phyloP scores from a whole-genome alignment of 2,797 vertebrate species.

The Pseudotriccus pelzelni region DNA sequence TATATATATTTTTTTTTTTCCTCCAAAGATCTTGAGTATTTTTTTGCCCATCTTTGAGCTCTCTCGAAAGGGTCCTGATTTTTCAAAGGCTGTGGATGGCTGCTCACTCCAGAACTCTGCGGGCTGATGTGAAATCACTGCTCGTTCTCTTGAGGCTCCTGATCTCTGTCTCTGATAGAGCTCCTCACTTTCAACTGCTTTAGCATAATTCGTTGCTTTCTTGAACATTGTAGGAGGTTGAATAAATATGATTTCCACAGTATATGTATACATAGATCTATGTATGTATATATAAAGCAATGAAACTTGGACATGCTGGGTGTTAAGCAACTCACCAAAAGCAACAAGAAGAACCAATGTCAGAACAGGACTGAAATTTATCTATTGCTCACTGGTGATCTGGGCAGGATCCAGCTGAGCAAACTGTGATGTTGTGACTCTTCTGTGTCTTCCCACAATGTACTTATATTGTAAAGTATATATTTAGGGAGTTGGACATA shows the following conservation, averaged over 20 bases:
- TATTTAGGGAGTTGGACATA: background rate
- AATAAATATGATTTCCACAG: conserved; percentile 56
- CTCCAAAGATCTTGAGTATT: background rate
- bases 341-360: conserved; percentile 44
- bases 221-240: conserved; percentile 61
- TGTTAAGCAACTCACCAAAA: conserved; percentile 41
- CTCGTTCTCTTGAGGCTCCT: background rate
- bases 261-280: conserved; percentile 49
- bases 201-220: conserved; percentile 47
- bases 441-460: conserved; percentile 22
- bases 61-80: background rate
- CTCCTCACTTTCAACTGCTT: conserved; percentile 17
- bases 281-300: conserved; percentile 44
- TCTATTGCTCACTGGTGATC: conserved; percentile 48
- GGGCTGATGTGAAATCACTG: background rate
- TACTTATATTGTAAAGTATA: background rate
- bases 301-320: conserved; percentile 37
- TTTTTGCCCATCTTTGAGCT: background rate
- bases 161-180: conserved; percentile 32
- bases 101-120: background rate
- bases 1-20: background rate
- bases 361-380: conserved; percentile 50
- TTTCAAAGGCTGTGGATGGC: conserved; percentile 27
- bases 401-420: conserved; percentile 36
- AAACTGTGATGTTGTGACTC: conserved; percentile 32